phyloP scores from a whole-genome alignment of 2,888 invertebrate genomes.

The Stramonita haemastoma region DNA sequence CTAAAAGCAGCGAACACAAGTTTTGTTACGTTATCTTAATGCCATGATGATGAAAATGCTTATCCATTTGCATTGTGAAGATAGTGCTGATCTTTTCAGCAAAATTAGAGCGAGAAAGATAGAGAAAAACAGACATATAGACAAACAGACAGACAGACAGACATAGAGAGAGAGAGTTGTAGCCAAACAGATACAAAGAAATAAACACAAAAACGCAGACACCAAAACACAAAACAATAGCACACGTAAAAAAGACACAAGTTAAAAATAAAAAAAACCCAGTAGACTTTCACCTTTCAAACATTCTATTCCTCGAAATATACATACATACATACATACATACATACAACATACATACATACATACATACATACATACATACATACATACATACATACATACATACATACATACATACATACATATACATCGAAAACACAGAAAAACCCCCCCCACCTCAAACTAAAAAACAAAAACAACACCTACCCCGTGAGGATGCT shows the following conservation, averaged over 20 bases:
- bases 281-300: neutral
- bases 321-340: no score
- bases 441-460: neutral
- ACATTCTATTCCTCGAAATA: neutral
- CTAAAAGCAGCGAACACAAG: no score
- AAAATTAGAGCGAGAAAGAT: no score
- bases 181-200: neutral
- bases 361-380: neutral
- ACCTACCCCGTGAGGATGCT: no score
- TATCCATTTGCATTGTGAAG: no score
- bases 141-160: conserved; percentile 1
- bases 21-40: no score
- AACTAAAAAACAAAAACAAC: no score
- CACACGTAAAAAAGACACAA: neutral
- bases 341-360: no score
- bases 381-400: neutral
- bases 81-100: neutral
- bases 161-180: neutral
- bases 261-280: no score
- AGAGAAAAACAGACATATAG: neutral
- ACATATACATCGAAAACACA: neutral
- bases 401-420: neutral
- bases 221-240: neutral
- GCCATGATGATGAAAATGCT: no score
- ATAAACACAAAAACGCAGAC: neutral